Conservation (phyloP, 2,797 vertebrate species). For the Brotula barbata region DNA sequence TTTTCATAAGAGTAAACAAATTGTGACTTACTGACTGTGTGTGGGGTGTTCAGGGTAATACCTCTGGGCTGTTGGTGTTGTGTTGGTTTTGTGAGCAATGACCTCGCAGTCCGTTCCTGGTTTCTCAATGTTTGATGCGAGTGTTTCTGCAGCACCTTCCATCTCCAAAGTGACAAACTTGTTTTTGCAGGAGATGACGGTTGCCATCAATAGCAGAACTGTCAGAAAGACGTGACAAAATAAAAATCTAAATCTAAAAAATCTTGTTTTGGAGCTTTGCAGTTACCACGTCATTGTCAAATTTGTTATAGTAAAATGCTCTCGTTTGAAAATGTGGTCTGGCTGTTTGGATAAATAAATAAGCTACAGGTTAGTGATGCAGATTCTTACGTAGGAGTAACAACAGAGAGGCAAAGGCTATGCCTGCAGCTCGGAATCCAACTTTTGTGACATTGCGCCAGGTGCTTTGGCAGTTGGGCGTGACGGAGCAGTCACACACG, state of each 20-base stretch:
- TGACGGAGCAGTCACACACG: constrained; percentile 63
- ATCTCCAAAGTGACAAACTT: constrained; percentile 21
- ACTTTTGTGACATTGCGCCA: neutral
- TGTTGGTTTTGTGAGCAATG: neutral
- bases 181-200: constrained; percentile 35
- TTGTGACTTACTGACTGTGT: neutral
- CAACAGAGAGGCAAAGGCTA: constrained; percentile 45
- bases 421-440: constrained; percentile 10
- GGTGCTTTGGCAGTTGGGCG: constrained; percentile 37
- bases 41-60: neutral
- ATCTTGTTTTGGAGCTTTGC: no score
- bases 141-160: constrained; percentile 2
- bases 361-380: neutral
- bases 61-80: neutral
- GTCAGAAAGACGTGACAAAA: constrained; percentile 1
- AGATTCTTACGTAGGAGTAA: constrained; percentile 62
- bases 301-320: no score
- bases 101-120: constrained; percentile 67
- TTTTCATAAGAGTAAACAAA: constrained; percentile 11
- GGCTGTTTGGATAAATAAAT: no score
- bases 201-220: constrained; percentile 49
- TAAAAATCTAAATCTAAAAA: no score
- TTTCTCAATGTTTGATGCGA: constrained; percentile 52
- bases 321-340: no score
- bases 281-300: no score